A percentile compares a stretch with the other conserved stretches of the same genome.
These are phyloP conservation scores for Eristalinus aeneus DNA, from an alignment of 2,888 invertebrate genomes.

Conservation along the genomic window DNA sequence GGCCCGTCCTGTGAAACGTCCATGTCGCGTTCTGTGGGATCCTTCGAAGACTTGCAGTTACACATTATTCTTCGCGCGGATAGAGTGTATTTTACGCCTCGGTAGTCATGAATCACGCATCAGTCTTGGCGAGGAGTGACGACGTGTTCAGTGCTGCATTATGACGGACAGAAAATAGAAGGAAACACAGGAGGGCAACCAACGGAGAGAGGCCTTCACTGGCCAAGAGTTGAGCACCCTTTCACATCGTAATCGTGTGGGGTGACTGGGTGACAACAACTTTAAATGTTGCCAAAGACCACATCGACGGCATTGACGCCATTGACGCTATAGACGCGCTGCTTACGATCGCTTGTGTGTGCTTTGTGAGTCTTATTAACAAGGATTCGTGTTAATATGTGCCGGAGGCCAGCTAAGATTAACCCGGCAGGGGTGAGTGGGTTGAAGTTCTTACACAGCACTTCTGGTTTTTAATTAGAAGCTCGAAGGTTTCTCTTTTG, in stretches of 20 bases:
- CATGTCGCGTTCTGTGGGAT: slow-evolving; percentile 48
- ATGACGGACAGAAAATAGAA: slow-evolving; percentile 12
- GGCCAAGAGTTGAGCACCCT: slow-evolving; percentile 32
- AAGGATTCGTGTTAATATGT: slow-evolving; percentile 56
- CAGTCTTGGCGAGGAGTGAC: slow-evolving; percentile 31
- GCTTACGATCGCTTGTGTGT: slow-evolving; percentile 30
- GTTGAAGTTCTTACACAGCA: slow-evolving; percentile 22
- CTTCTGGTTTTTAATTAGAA: slow-evolving; percentile 56
- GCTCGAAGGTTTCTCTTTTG: slow-evolving; percentile 19
- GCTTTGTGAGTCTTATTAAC: slow-evolving; percentile 46
- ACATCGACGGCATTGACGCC: not conserved
- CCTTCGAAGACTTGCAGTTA: slow-evolving; percentile 47
- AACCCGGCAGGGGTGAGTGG: not conserved
- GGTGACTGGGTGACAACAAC: not conserved
- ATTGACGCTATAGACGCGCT: slow-evolving; percentile 27
- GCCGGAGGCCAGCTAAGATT: slow-evolving; percentile 21
- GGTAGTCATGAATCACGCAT: slow-evolving; percentile 37
- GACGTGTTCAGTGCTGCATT: slow-evolving; percentile 41
- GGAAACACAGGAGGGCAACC: not conserved
- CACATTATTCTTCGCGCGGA: slow-evolving; percentile 34
- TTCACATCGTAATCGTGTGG: slow-evolving; percentile 46
- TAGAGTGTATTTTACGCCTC: slow-evolving; percentile 21
- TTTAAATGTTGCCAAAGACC: slow-evolving; percentile 1
- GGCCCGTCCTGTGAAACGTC: slow-evolving; percentile 15
- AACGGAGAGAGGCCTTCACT: slow-evolving; percentile 1